Evolutionary conservation across 1,140 invertebrate genomes (phyloP).

Genomic region (Aphis gossypii): DNA sequence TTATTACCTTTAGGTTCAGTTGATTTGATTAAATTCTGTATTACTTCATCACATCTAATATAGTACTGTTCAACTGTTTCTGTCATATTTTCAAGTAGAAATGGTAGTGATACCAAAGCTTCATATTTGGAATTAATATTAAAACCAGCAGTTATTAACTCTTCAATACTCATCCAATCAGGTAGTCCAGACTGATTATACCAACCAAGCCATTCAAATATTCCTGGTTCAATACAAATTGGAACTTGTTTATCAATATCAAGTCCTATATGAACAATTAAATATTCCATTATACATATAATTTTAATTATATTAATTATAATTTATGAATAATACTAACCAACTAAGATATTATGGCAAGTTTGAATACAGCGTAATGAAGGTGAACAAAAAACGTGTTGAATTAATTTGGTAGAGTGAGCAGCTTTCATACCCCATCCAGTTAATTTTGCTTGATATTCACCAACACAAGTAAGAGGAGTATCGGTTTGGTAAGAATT

Average conservation of each 20-base stretch:
- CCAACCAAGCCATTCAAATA: conserved; percentile 95
- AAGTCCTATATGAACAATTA: conserved; percentile 64
- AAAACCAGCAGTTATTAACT: conserved; percentile 77
- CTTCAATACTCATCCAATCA: conserved; percentile 78
- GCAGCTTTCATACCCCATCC: conserved; percentile 79
- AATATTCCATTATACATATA: neutral
- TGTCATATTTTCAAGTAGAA: conserved; percentile 66
- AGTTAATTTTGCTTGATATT: conserved; percentile 75
- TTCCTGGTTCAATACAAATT: conserved; percentile 83
- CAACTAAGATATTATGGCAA: conserved; percentile 74
- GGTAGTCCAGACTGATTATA: conserved; percentile 78
- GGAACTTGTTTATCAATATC: conserved; percentile 65
- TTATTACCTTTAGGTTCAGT: conserved; percentile 60
- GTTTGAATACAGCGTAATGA: conserved; percentile 92
- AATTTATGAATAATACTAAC: conserved; percentile 62
- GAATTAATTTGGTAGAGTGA: conserved; percentile 69
- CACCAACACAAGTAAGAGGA: conserved; percentile 84
- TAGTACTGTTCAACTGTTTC: conserved; percentile 82
- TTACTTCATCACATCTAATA: conserved; percentile 68
- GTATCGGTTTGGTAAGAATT: conserved; percentile 81
- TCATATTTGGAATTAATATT: conserved; percentile 78
- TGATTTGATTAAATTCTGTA: conserved; percentile 63
- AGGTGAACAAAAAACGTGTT: conserved; percentile 83
- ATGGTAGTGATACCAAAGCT: conserved; percentile 70
- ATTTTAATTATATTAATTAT: neutral